A percentile compares a stretch with the other conserved stretches of the same genome.
Evolutionary conservation across 2,888 invertebrate genomes (phyloP).

Genomic region (Bedellia somnulentella): DNA sequence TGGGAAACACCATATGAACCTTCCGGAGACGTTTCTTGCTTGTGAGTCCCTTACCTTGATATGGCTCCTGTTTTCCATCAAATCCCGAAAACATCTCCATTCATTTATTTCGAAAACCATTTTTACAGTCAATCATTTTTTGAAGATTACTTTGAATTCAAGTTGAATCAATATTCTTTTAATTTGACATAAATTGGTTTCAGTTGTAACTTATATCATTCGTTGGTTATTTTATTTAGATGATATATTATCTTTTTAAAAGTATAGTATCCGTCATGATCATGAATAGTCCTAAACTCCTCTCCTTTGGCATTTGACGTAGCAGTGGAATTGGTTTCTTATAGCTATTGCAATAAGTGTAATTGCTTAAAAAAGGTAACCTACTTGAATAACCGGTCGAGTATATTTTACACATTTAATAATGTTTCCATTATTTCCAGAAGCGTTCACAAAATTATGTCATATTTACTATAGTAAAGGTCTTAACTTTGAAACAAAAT

Average conservation of each 20-base stretch:
- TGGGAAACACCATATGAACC: conserved; percentile 54
- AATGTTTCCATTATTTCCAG: conserved; percentile 20
- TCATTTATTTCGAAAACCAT: no score
- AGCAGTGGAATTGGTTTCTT: conserved; percentile 60
- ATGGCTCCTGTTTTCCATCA: conserved; percentile 23
- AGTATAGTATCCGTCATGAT: background rate
- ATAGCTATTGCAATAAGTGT: conserved; percentile 36
- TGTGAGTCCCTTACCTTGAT: conserved; percentile 53
- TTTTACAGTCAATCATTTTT: no score
- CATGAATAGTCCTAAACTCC: background rate
- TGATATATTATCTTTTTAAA: conserved; percentile 1
- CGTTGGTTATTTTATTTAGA: no score
- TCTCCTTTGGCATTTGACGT: conserved; percentile 21
- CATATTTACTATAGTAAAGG: no score
- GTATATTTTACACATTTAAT: conserved; percentile 19
- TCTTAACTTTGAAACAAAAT: no score
- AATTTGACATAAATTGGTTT: no score
- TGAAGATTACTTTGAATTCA: no score
- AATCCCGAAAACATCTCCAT: conserved; percentile 10
- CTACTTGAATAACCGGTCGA: conserved; percentile 19
- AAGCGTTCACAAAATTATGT: no score
- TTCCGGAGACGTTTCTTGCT: conserved; percentile 53
- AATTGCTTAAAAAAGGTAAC: conserved; percentile 56
- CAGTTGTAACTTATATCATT: no score
- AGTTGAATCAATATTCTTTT: no score